phyloP scores from a whole-genome alignment of 1,140 invertebrate species.

The Diabrotica undecimpunctata region DNA sequence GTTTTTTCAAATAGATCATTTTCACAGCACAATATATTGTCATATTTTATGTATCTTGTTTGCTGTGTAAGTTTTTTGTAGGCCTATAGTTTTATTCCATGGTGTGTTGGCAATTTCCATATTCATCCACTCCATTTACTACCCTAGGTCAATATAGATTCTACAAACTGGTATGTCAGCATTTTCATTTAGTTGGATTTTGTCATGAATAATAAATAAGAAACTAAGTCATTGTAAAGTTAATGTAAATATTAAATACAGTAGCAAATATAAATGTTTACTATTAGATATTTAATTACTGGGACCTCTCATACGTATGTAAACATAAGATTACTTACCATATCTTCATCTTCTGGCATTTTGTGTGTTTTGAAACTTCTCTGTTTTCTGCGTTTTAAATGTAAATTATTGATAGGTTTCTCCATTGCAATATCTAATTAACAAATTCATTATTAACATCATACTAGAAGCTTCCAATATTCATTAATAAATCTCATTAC shows the following conservation, averaged over 20 bases:
- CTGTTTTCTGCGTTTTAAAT: slow-evolving; percentile 16
- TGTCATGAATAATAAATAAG: not conserved
- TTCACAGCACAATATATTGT: too few relatives aligned
- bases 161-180: not conserved
- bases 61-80: too few relatives aligned
- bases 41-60: too few relatives aligned
- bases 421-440: slow-evolving; percentile 19
- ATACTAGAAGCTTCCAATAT: too few relatives aligned
- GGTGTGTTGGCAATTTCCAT: too few relatives aligned
- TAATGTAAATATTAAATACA: not conserved
- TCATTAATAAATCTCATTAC: too few relatives aligned
- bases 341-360: slow-evolving; percentile 5
- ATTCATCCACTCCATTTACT: too few relatives aligned
- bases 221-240: not conserved
- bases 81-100: too few relatives aligned
- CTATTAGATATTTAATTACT: not conserved
- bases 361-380: not conserved
- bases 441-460: slow-evolving; percentile 17
- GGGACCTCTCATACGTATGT: not conserved
- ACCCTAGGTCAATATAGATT: not conserved
- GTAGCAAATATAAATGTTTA: not conserved
- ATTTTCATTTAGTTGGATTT: not conserved
- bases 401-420: slow-evolving; percentile 7
- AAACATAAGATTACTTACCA: slow-evolving; percentile 12
- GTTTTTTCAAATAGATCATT: too few relatives aligned